Conservation (phyloP, 1,140 invertebrate species). For the Hyphantria cunea region DNA sequence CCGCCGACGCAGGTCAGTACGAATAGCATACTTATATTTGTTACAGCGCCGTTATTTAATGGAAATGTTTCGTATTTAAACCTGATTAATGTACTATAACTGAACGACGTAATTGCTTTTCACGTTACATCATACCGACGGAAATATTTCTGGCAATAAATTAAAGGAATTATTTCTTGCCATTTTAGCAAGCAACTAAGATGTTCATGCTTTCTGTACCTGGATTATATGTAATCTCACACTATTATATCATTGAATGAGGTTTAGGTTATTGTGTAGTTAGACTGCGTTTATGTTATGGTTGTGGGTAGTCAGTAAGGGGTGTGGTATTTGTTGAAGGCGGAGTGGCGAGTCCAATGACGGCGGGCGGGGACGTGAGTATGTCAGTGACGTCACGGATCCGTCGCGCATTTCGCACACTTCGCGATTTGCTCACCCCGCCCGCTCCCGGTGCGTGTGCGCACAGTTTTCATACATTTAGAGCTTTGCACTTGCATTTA, state of each 20-base stretch:
- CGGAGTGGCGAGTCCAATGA: conserved; percentile 24
- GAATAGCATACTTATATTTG: conserved; percentile 1
- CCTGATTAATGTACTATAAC: background rate
- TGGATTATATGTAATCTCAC: too few relatives aligned
- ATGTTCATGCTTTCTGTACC: too few relatives aligned
- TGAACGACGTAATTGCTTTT: background rate
- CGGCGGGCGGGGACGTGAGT: conserved; percentile 34
- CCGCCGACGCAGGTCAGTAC: conserved; percentile 65
- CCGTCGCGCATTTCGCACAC: conserved; percentile 67
- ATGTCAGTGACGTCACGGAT: conserved; percentile 62
- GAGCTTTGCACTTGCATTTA: conserved; percentile 1
- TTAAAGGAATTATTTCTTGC: background rate
- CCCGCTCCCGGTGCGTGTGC: conserved; percentile 61
- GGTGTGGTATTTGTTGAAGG: conserved; percentile 48
- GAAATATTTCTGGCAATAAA: background rate
- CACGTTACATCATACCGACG: conserved; percentile 1
- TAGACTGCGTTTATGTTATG: background rate
- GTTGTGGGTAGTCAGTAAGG: conserved; percentile 19
- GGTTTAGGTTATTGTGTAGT: too few relatives aligned
- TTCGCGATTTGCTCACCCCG: conserved; percentile 66
- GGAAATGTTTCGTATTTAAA: conserved; percentile 7
- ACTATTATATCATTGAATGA: too few relatives aligned
- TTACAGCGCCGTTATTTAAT: conserved; percentile 15
- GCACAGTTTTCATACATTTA: conserved; percentile 32
- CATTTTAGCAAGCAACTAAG: too few relatives aligned